Evolutionary conservation across 1,140 invertebrate genomes (phyloP), one percentile per base, ranked within the genome.

Genomic region (Mycetomoellerius zeteki): DNA sequence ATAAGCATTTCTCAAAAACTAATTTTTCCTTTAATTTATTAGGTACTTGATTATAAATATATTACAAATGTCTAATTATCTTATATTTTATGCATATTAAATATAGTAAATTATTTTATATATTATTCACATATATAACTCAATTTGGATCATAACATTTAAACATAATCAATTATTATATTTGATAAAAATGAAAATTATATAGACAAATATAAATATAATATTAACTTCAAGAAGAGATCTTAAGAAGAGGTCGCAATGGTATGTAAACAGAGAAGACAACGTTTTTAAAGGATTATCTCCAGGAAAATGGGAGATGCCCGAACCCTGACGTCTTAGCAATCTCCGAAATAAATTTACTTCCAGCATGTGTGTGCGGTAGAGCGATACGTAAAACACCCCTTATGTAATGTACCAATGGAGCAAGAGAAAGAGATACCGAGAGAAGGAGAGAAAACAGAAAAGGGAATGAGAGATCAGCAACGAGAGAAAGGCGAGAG

Each of bases 331-430:
- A 69, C 52, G 75, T 58, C 72, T 85, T 87, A 62, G 87, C 90
- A 81, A 91, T 91, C 65, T 62, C 87, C 71, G 78, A 89, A 89
- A 91, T 85, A 91, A 90, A 91, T 91, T 91, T 69, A 76, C 73
- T 90, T 85, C 58, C 85, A 85, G 76, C 81, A 88, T 77, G 72
- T 89, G 72, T 89, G 89, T 81, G 84, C 84, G 33, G 37, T 80
- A 78, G 78, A 72, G 24, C 33, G 6, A 21, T 33, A 75, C 50
- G 37, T 62, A 75, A 69, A 21, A 27, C 73, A 30, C 52, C 89
- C 89, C 89, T 90, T 90, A 77, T 77, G 89, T 88, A 90, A 90
- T 88, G 78, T 88, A 69, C 69, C 58, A 64, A 72, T 52, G 21
- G 56, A 60, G 69, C 24, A 56, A 24, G 76, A 60, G 87, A 65